Evolutionary conservation across 2,113 vertebrate species (phyloP).

Genomic region (Dromaius novaehollandiae): DNA sequence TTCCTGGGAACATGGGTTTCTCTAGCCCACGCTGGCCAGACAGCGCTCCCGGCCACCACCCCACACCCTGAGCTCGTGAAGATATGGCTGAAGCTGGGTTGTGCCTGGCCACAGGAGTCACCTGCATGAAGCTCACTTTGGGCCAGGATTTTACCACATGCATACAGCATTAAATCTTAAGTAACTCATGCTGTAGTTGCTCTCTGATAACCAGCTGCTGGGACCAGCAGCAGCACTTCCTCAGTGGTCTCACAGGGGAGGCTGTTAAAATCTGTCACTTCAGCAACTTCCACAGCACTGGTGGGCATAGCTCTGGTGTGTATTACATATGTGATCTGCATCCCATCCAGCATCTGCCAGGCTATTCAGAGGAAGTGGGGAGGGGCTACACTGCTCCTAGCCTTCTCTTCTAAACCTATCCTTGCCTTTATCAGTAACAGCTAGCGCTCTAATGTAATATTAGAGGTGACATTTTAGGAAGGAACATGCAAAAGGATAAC

Average conservation of each 20-base stretch:
- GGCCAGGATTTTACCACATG: not conserved
- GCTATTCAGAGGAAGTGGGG: fast-evolving
- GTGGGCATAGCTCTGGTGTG: not conserved
- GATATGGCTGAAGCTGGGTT: not conserved
- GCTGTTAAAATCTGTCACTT: not conserved
- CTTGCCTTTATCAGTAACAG: not conserved
- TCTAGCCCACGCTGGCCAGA: fast-evolving
- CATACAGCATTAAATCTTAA: not conserved
- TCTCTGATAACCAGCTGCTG: not conserved
- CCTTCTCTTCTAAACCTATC: not conserved
- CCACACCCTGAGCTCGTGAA: fast-evolving
- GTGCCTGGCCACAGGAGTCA: not conserved
- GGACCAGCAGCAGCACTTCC: not conserved
- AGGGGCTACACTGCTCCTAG: not conserved
- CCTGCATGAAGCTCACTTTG: fast-evolving
- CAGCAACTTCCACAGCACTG: not conserved
- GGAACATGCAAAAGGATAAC: not conserved
- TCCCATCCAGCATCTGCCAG: not conserved
- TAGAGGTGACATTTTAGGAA: not conserved
- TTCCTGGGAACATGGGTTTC: not conserved
- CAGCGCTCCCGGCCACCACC: fast-evolving
- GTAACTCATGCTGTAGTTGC: fast-evolving
- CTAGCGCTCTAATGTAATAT: not conserved
- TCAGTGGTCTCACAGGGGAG: not conserved
- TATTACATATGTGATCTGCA: not conserved